Evolutionary conservation across 1,140 invertebrate species (phyloP).

Genomic region (Coelopa frigida): DNA sequence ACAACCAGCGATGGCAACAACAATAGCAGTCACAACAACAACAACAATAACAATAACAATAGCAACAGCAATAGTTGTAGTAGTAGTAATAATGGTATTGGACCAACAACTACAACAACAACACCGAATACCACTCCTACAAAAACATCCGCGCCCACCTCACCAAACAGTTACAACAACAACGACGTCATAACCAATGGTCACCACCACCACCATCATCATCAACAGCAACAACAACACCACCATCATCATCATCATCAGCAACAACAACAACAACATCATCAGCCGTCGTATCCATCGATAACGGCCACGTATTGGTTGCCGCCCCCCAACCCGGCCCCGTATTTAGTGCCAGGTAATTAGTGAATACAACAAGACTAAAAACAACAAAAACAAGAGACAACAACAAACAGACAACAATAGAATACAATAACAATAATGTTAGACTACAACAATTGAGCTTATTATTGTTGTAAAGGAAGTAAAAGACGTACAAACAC

Average conservation of each 20-base stretch:
- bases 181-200: too few species aligned
- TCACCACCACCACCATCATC: conserved; percentile 30
- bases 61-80: conserved; percentile 6
- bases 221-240: conserved; percentile 20
- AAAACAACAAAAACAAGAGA: too few species aligned
- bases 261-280: conserved; percentile 36
- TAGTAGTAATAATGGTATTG: conserved; percentile 14
- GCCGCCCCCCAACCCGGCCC: conserved; percentile 63
- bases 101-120: conserved; percentile 22
- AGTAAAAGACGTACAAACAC: too few species aligned
- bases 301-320: conserved; percentile 75
- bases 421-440: not conserved
- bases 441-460: too few species aligned
- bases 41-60: conserved; percentile 19
- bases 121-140: conserved; percentile 16
- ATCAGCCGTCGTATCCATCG: conserved; percentile 56
- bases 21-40: conserved; percentile 21
- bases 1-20: conserved; percentile 18
- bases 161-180: conserved; percentile 35
- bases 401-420: conserved; percentile 6
- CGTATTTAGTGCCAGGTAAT: conserved; percentile 71
- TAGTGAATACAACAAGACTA: conserved; percentile 25
- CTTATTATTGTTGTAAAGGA: too few species aligned
- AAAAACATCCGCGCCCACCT: conserved; percentile 14
- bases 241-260: conserved; percentile 26